phyloP scores from a whole-genome alignment of 2,888 invertebrate species.

The Stenotaenia linearis region DNA sequence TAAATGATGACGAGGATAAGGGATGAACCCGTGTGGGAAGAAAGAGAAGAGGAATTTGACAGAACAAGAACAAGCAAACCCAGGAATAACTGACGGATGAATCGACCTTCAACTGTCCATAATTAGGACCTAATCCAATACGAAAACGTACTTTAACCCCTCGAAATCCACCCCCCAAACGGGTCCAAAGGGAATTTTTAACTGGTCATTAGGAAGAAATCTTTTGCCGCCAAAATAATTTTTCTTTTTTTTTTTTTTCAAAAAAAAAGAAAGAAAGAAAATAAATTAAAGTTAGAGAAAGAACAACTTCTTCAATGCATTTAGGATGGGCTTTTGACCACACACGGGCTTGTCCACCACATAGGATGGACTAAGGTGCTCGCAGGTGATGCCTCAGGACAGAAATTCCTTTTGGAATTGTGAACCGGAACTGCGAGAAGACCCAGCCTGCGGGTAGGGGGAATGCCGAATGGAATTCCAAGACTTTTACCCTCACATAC shows the following conservation, averaged over 20 bases:
- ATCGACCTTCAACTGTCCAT: constrained; percentile 12
- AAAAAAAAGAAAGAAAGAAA: background rate
- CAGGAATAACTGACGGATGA: constrained; percentile 26
- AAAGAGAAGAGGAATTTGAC: background rate
- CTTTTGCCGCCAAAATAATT: background rate
- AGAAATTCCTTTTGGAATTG: constrained; percentile 14
- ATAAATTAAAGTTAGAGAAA: background rate
- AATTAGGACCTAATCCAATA: background rate
- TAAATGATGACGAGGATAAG: constrained; percentile 26
- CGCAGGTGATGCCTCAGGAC: constrained; percentile 14
- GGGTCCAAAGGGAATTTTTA: background rate
- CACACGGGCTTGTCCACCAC: constrained; percentile 26
- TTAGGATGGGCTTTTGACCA: constrained; percentile 13
- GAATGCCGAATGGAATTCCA: constrained; percentile 15
- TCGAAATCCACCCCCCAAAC: background rate
- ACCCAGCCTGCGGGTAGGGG: constrained; percentile 11
- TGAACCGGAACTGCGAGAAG: constrained; percentile 24
- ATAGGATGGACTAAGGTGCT: constrained; percentile 20
- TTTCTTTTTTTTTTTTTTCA: background rate
- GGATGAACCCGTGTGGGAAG: constrained; percentile 18
- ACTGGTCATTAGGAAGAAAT: background rate
- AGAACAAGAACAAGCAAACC: constrained; percentile 18
- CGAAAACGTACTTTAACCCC: background rate
- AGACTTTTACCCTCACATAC: background rate
- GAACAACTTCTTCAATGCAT: constrained; percentile 2